phyloP scores from a whole-genome alignment of 2,113 vertebrate species.

The Helogale parvula region DNA sequence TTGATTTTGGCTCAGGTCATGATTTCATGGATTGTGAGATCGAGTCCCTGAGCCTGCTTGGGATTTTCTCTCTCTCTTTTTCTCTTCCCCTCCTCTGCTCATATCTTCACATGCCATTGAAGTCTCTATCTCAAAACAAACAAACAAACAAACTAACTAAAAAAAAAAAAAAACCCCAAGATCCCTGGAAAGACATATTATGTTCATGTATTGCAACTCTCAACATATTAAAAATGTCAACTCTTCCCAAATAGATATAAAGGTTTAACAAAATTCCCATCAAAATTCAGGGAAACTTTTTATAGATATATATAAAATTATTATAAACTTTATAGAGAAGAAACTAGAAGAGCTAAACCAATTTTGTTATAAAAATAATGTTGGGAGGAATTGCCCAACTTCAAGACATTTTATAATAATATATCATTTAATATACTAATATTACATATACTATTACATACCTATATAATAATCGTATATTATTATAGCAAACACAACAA shows the following conservation, averaged over 20 bases:
- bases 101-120: too few relatives aligned
- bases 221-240: background rate
- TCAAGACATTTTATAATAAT: background rate
- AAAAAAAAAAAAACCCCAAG: background rate
- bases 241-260: background rate
- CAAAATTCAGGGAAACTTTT: background rate
- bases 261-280: background rate
- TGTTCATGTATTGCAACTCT: background rate
- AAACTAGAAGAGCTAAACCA: background rate
- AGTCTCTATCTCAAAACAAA: too few relatives aligned
- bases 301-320: background rate
- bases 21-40: too few relatives aligned
- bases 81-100: too few relatives aligned
- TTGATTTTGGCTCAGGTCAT: too few relatives aligned
- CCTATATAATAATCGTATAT: background rate
- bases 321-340: background rate
- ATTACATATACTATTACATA: too few relatives aligned
- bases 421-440: background rate
- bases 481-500: background rate
- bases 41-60: too few relatives aligned
- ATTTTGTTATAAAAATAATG: background rate
- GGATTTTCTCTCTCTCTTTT: too few relatives aligned
- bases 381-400: background rate
- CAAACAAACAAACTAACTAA: too few relatives aligned
- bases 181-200: background rate